Percentiles rank a stretch among this genome's conserved stretches.
Evolutionary conservation across 2,113 vertebrate genomes (phyloP).

Genomic region (Orthonyx spaldingii): DNA sequence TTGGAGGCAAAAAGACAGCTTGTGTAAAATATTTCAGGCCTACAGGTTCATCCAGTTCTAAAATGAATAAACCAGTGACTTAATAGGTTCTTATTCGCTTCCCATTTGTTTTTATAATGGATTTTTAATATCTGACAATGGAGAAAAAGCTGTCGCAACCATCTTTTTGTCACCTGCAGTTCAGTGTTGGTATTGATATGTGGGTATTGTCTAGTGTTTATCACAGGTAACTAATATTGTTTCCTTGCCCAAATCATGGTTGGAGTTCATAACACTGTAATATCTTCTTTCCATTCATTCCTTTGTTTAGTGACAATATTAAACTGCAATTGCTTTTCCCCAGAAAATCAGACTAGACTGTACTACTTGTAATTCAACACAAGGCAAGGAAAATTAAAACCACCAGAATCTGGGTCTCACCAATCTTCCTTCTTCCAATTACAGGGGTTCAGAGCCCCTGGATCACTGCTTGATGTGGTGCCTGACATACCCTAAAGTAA

Average conservation of each 20-base stretch:
- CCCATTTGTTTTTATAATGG: not conserved
- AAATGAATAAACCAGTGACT: not conserved
- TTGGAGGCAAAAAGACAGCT: not conserved
- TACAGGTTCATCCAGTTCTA: not conserved
- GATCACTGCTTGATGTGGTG: not conserved
- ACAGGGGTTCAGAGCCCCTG: not conserved
- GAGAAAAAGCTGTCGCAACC: not conserved
- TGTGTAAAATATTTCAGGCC: not conserved
- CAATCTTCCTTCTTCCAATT: not conserved
- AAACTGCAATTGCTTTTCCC: not conserved
- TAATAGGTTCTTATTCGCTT: not conserved
- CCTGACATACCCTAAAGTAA: not conserved
- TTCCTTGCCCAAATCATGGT: not conserved
- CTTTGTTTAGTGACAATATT: not conserved
- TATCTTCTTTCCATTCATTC: not conserved
- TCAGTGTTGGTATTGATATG: not conserved
- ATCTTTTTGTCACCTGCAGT: not conserved
- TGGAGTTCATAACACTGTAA: not conserved
- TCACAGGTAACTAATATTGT: not conserved
- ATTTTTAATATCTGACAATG: not conserved
- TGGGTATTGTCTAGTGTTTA: not conserved
- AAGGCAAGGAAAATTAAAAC: not conserved
- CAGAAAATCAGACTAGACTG: not conserved
- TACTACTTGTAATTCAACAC: not conserved
- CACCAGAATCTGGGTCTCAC: not conserved